Evolutionary conservation across 1,140 invertebrate genomes (phyloP).

Genomic region (Hyles euphorbiae): DNA sequence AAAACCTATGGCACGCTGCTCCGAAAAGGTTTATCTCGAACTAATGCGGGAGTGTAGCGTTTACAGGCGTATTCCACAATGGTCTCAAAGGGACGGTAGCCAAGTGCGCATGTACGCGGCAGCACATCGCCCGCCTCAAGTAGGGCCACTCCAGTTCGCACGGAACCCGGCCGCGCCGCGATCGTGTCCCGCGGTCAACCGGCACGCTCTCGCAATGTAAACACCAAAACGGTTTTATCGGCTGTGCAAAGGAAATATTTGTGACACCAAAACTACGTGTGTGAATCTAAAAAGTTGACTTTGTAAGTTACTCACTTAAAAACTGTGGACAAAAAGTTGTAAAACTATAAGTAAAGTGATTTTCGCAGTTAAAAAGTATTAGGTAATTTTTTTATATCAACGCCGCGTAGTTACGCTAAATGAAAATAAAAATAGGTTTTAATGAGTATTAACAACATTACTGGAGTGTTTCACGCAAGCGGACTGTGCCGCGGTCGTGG

Average conservation of each 20-base stretch:
- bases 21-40: constrained; percentile 50
- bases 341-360: background rate
- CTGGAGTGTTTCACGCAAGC: constrained; percentile 16
- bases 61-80: constrained; percentile 58
- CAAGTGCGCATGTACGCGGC: constrained; percentile 56
- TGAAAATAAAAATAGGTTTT: constrained; percentile 27
- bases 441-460: constrained; percentile 30
- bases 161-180: constrained; percentile 34
- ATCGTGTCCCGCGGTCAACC: constrained; percentile 14
- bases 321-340: too few species aligned
- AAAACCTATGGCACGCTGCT: background rate
- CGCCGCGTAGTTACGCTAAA: constrained; percentile 17
- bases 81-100: constrained; percentile 47
- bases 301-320: background rate
- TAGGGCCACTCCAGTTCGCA: constrained; percentile 43
- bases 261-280: constrained; percentile 5
- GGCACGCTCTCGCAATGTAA: constrained; percentile 27
- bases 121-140: constrained; percentile 34
- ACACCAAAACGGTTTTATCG: constrained; percentile 16
- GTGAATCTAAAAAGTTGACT: constrained; percentile 12
- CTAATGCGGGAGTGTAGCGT: constrained; percentile 45
- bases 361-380: constrained; percentile 1
- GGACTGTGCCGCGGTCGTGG: too few species aligned
- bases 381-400: too few species aligned
- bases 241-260: constrained; percentile 15